Conservation (phyloP, 2,797 vertebrate species). For the Lutjanus campechanus region DNA sequence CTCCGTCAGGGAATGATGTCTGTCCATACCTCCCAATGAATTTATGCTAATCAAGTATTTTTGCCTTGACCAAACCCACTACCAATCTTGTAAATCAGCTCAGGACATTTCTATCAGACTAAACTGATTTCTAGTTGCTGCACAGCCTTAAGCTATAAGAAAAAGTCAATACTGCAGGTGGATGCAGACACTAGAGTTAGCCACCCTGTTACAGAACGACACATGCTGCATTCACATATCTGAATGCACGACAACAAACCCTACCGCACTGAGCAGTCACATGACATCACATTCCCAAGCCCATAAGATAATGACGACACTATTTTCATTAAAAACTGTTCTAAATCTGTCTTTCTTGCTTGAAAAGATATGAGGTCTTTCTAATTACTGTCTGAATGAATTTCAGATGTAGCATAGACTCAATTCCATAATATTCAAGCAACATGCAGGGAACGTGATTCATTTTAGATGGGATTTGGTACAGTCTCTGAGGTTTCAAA, state of each 20-base stretch:
- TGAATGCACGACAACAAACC: conserved; percentile 10
- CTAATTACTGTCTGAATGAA: conserved; percentile 31
- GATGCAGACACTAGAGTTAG: background rate
- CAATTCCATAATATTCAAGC: conserved; percentile 14
- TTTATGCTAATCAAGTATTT: background rate
- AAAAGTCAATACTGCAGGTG: conserved; percentile 1
- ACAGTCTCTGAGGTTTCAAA: conserved; percentile 51
- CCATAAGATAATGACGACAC: background rate
- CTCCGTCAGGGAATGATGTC: background rate
- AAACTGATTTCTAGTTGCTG: background rate
- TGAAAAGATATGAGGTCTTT: conserved; percentile 13
- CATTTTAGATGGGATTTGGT: conserved; percentile 34
- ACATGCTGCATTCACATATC: background rate
- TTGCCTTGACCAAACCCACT: background rate
- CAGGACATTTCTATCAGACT: background rate
- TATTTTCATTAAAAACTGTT: background rate
- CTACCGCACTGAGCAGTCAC: background rate
- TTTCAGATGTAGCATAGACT: background rate
- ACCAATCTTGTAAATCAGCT: background rate
- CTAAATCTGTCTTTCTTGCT: conserved; percentile 15
- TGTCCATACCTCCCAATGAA: background rate
- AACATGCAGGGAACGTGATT: conserved; percentile 16
- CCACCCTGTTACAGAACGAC: background rate
- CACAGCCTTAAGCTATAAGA: background rate
- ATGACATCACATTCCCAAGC: background rate